phyloP scores from a whole-genome alignment of 2,113 vertebrate species.

The Sciurus niger region DNA sequence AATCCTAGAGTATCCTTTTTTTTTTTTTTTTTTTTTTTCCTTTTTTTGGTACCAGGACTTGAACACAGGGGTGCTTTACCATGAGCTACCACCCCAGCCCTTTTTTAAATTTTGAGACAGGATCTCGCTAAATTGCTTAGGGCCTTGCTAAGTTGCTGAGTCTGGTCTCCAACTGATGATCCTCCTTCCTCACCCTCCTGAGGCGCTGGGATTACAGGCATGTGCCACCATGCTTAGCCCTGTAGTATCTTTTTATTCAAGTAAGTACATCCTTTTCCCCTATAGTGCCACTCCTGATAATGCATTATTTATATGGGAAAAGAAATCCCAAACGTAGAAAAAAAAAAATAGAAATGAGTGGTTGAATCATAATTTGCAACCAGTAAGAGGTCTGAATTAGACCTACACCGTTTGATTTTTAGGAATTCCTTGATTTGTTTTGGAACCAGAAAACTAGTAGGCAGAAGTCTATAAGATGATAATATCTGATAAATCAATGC shows the following conservation, averaged over 20 bases:
- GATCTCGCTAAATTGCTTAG: no score
- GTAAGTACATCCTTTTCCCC: not conserved
- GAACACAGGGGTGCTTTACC: no score
- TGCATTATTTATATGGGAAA: not conserved
- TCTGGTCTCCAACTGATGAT: no score
- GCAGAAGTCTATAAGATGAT: not conserved
- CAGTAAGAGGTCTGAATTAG: not conserved
- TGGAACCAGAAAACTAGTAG: conserved; percentile 24
- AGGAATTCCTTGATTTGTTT: not conserved
- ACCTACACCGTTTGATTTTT: not conserved
- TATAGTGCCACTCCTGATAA: not conserved
- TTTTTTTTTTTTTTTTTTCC: no score
- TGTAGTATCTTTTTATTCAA: not conserved
- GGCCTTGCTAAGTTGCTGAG: no score
- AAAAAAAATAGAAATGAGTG: conserved; percentile 4
- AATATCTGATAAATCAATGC: conserved; percentile 37
- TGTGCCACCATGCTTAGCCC: no score
- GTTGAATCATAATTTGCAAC: conserved; percentile 13
- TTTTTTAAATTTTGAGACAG: no score
- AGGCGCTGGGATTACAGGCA: no score
- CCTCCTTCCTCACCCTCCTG: no score
- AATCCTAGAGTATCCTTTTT: not conserved
- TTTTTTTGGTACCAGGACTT: no score
- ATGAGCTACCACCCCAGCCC: no score
- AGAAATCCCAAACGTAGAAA: not conserved